These are phyloP conservation scores for Clupea harengus DNA, from an alignment of 2,113 vertebrate genomes.

Conservation along the genomic window DNA sequence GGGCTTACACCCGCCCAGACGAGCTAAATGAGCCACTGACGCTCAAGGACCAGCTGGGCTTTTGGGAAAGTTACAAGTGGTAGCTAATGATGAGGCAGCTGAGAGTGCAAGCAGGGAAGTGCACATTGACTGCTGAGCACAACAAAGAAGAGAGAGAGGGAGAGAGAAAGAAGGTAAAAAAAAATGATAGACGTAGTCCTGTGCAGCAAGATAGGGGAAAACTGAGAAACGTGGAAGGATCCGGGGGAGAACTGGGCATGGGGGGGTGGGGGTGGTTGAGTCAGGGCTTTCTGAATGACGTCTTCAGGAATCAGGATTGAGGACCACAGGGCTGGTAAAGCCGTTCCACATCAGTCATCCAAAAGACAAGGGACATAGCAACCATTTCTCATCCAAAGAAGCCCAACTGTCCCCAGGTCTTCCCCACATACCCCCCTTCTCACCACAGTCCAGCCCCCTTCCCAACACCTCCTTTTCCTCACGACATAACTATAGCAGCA, in stretches of 20 bases:
- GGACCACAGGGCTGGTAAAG: neutral
- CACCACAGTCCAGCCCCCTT: neutral
- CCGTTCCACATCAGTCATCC: neutral
- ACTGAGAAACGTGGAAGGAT: neutral
- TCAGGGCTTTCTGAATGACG: neutral
- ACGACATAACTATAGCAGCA: conserved; percentile 76
- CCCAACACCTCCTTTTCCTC: neutral
- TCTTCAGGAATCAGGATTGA: neutral
- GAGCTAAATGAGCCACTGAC: neutral
- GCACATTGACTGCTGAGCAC: neutral
- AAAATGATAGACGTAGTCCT: neutral
- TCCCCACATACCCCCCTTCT: neutral
- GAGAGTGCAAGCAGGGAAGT: neutral
- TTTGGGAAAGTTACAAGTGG: neutral
- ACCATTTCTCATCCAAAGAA: neutral
- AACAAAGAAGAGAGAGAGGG: neutral
- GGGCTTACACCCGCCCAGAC: neutral
- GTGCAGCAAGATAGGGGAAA: neutral
- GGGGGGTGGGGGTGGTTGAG: neutral
- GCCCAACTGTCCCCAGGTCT: neutral
- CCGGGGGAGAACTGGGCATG: neutral
- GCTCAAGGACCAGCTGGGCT: neutral
- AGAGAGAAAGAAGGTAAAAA: neutral
- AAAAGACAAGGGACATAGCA: neutral
- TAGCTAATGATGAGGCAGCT: neutral